Evolutionary conservation across 2,888 invertebrate genomes (phyloP).

Genomic region (Parelbella ahira): DNA sequence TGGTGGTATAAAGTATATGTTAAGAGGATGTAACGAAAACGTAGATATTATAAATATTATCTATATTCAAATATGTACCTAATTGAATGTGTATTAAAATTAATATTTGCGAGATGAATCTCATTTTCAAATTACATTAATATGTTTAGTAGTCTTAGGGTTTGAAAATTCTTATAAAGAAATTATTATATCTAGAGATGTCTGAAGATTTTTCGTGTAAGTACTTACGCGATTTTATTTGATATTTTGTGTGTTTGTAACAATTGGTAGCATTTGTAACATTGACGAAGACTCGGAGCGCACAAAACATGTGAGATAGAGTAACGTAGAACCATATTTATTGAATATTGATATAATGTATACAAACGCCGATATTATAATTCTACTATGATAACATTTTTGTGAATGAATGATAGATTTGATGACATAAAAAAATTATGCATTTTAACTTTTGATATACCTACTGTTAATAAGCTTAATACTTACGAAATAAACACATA

Average conservation of each 20-base stretch:
- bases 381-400: slow-evolving; percentile 28
- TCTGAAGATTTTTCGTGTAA: slow-evolving; percentile 8
- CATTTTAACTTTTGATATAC: slow-evolving; percentile 17
- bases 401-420: slow-evolving; percentile 1
- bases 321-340: slow-evolving; percentile 56
- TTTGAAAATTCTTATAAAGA: slow-evolving; percentile 28
- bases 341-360: slow-evolving; percentile 45
- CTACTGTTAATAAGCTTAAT: slow-evolving; percentile 4
- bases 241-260: slow-evolving; percentile 33
- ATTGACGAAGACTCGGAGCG: slow-evolving; percentile 67
- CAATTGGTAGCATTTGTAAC: slow-evolving; percentile 51
- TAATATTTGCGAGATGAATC: slow-evolving; percentile 8
- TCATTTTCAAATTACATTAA: slow-evolving; percentile 16
- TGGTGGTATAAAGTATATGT: slow-evolving; percentile 32
- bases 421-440: too few species aligned
- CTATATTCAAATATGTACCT: too few species aligned
- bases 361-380: slow-evolving; percentile 38
- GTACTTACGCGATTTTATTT: slow-evolving; percentile 40
- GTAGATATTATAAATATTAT: too few species aligned
- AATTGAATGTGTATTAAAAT: slow-evolving; percentile 21
- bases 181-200: slow-evolving; percentile 23
- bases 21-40: too few species aligned
- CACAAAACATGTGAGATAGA: slow-evolving; percentile 75
- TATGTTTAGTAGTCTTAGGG: slow-evolving; percentile 14
- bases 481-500: too few species aligned